Evolutionary conservation across 2,797 vertebrate species (phyloP).

Genomic region (Gymnothorax javanicus): DNA sequence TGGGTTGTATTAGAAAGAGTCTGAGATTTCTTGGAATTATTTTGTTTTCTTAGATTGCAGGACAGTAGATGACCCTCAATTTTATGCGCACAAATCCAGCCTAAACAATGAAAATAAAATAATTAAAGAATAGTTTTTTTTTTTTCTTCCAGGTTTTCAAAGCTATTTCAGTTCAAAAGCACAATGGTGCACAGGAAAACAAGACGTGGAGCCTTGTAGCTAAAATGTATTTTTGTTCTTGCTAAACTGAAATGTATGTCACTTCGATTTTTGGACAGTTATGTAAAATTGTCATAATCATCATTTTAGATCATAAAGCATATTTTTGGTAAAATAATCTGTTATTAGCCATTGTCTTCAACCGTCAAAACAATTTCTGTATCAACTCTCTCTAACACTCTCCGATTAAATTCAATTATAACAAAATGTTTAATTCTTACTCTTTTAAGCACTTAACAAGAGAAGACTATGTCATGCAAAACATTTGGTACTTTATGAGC

Average conservation of each 20-base stretch:
- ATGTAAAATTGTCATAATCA: not conserved
- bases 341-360: not conserved
- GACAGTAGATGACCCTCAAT: not conserved
- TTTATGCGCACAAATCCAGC: constrained; percentile 11
- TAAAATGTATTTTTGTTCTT: not conserved
- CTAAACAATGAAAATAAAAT: not conserved
- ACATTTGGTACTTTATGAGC: not conserved
- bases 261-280: not conserved
- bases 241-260: not conserved
- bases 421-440: not conserved
- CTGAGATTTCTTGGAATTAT: constrained; percentile 34
- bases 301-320: not conserved
- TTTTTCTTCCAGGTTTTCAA: too few species aligned
- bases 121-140: not conserved
- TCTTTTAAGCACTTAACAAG: not conserved
- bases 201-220: not conserved
- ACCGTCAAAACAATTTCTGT: not conserved
- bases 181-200: not conserved
- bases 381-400: not conserved
- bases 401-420: not conserved
- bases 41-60: constrained; percentile 7
- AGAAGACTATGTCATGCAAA: not conserved
- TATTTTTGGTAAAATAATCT: not conserved
- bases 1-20: constrained; percentile 44
- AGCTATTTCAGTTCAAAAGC: not conserved